A percentile compares a stretch with the other conserved stretches of the same genome.
Evolutionary conservation across 30 jellyfish, hydroid and myxozoan genomes (phyloP).

Genomic region (Sanderia malayensis): DNA sequence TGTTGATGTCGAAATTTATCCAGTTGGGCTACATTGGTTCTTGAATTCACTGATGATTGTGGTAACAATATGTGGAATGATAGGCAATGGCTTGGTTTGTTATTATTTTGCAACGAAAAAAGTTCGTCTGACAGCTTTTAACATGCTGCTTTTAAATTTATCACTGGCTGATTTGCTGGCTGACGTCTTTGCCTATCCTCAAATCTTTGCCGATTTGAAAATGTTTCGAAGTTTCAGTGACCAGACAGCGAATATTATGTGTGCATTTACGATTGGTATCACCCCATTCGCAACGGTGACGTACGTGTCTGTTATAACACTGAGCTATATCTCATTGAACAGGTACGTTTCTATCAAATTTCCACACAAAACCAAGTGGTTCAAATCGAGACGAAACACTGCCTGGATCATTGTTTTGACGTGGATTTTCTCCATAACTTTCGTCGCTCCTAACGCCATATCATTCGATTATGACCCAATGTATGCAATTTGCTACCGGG

Average conservation of each 20-base stretch:
- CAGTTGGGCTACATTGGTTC: conserved; percentile 54
- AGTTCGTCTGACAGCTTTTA: conserved; percentile 25
- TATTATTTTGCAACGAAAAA: conserved; percentile 25
- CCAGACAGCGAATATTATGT: conserved; percentile 21
- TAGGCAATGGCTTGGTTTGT: conserved; percentile 48
- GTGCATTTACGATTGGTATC: conserved; percentile 76
- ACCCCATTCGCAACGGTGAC: conserved; percentile 71
- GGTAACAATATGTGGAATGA: conserved; percentile 25
- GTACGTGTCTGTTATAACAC: conserved; percentile 35
- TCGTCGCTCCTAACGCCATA: conserved; percentile 20
- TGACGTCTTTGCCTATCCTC: conserved; percentile 52
- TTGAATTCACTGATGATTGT: conserved; percentile 44
- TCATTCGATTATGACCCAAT: conserved; percentile 18
- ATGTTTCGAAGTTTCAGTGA: conserved; percentile 25
- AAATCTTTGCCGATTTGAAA: conserved; percentile 34
- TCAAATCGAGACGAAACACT: conserved; percentile 29
- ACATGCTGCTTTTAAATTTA: conserved; percentile 37
- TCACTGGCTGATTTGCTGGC: conserved; percentile 52
- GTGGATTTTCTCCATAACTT: conserved; percentile 16
- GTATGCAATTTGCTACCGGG: conserved; percentile 29
- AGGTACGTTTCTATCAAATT: conserved; percentile 26
- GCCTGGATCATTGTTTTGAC: neutral
- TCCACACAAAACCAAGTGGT: conserved; percentile 40
- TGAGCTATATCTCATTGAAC: conserved; percentile 37
- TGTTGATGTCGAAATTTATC: conserved; percentile 23